phyloP scores from a whole-genome alignment of 2,888 invertebrate genomes.

The Linyphia triangularis region DNA sequence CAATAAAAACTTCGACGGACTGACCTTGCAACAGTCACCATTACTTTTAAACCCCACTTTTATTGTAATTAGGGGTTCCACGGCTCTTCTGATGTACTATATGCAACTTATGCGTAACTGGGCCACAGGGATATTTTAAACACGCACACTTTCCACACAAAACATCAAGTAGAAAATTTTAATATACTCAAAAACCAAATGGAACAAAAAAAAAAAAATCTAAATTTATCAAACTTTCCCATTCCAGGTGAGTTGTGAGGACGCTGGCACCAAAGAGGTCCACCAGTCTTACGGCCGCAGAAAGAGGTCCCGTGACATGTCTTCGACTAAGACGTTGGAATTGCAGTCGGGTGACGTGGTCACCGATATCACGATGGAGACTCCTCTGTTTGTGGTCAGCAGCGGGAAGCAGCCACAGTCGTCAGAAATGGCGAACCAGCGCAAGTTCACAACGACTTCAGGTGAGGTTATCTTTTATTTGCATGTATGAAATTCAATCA shows the following conservation, averaged over 20 bases:
- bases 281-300: constrained; percentile 71
- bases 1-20: too few species aligned
- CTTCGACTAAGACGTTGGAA: constrained; percentile 39
- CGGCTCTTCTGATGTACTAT: too few species aligned
- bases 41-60: too few species aligned
- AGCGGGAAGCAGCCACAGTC: constrained; percentile 51
- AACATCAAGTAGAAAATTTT: too few species aligned
- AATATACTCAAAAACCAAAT: not conserved
- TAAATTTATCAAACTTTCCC: not conserved
- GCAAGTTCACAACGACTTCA: constrained; percentile 35
- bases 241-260: constrained; percentile 62
- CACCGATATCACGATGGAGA: constrained; percentile 76
- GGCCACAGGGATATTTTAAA: too few species aligned
- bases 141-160: too few species aligned
- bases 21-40: too few species aligned
- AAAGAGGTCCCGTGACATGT: constrained; percentile 41
- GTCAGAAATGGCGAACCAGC: constrained; percentile 33
- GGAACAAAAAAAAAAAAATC: not conserved
- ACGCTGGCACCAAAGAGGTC: constrained; percentile 59
- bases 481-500: too few species aligned
- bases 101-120: too few species aligned
- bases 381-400: constrained; percentile 73
- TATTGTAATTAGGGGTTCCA: too few species aligned
- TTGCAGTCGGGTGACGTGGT: constrained; percentile 75
- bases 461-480: constrained; percentile 39